Percentiles rank a stretch among this genome's conserved stretches.
phyloP scores from a whole-genome alignment of 2,113 vertebrate genomes.

The Myocastor coypus region DNA sequence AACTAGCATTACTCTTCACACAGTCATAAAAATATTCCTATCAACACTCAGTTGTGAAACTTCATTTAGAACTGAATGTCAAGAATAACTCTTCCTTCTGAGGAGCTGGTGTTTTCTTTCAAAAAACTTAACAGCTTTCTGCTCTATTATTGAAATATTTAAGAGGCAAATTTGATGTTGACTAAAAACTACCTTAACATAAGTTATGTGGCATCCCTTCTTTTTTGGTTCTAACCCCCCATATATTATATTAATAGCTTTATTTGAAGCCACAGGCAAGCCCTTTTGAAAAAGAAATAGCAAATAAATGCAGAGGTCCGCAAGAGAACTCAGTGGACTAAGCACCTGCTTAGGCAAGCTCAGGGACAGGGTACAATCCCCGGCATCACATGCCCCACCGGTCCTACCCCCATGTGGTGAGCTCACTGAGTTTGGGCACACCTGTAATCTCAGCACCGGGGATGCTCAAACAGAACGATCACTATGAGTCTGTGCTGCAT shows the following conservation, averaged over 20 bases:
- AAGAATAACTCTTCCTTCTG: constrained; percentile 3
- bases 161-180: neutral
- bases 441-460: too few relatives aligned
- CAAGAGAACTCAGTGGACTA: too few relatives aligned
- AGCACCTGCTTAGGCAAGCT: too few relatives aligned
- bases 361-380: too few relatives aligned
- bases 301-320: neutral
- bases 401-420: too few relatives aligned
- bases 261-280: neutral
- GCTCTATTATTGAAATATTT: neutral
- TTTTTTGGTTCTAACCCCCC: neutral
- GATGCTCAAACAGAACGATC: too few relatives aligned
- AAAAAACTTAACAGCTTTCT: neutral
- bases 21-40: constrained; percentile 17
- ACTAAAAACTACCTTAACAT: neutral
- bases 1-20: neutral
- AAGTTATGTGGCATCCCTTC: neutral
- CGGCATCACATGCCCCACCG: too few relatives aligned
- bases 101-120: neutral
- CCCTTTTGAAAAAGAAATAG: constrained; percentile 31
- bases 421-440: too few relatives aligned
- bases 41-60: constrained; percentile 19
- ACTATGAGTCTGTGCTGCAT: too few relatives aligned
- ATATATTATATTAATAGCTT: constrained; percentile 16
- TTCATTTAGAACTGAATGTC: constrained; percentile 5